These are phyloP conservation scores for Chalcosyrphus nemorum DNA, from an alignment of 2,888 invertebrate genomes.

Conservation along the genomic window DNA sequence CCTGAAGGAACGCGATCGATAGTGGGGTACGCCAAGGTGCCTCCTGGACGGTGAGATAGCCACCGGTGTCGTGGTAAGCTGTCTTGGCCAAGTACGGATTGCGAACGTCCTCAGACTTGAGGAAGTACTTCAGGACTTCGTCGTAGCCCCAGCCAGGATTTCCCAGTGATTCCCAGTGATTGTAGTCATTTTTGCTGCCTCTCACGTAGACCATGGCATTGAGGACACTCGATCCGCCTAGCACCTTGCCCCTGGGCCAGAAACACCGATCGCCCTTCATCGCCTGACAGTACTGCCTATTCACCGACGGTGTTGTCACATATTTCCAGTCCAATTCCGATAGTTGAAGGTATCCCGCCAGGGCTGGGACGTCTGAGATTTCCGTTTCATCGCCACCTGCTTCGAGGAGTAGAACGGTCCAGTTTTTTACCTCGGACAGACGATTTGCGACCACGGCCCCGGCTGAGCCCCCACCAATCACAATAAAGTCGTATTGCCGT, in stretches of 20 bases:
- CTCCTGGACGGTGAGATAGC: constrained; percentile 92
- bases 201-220: constrained; percentile 97
- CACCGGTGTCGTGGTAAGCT: constrained; percentile 89
- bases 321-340: constrained; percentile 96
- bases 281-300: constrained; percentile 91
- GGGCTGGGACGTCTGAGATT: constrained; percentile 92
- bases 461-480: constrained; percentile 94
- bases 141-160: constrained; percentile 94
- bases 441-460: constrained; percentile 94
- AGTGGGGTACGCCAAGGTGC: constrained; percentile 92
- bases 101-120: constrained; percentile 93
- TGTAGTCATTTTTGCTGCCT: constrained; percentile 93
- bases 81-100: constrained; percentile 91
- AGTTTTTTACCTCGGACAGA: constrained; percentile 90
- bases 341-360: constrained; percentile 92
- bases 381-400: constrained; percentile 95
- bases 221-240: constrained; percentile 93
- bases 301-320: constrained; percentile 90
- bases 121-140: constrained; percentile 91
- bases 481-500: constrained; percentile 92
- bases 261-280: constrained; percentile 94
- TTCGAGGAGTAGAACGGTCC: constrained; percentile 92
- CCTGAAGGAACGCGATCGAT: constrained; percentile 91
- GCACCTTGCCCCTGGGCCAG: constrained; percentile 95
- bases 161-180: constrained; percentile 92